Percentiles rank a stretch among this genome's conserved stretches.
These are phyloP conservation scores for Podarcis cretensis DNA, from an alignment of 2,113 vertebrate genomes.

Conservation along the genomic window DNA sequence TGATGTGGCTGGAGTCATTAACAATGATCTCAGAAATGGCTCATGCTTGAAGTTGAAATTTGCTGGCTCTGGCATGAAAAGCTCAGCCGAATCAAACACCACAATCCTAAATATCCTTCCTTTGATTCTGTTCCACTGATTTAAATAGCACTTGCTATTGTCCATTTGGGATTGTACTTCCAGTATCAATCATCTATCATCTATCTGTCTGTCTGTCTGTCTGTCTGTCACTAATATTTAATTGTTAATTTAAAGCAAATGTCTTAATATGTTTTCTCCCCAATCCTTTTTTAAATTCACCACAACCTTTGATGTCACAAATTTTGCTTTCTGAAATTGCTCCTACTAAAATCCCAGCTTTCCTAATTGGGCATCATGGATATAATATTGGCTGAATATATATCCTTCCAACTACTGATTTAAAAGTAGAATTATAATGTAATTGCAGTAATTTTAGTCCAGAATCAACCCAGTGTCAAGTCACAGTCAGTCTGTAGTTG, in stretches of 20 bases:
- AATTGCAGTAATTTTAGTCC: neutral
- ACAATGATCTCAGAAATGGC: neutral
- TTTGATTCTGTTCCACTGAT: neutral
- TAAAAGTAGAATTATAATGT: conserved; percentile 14
- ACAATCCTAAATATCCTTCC: neutral
- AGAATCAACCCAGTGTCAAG: neutral
- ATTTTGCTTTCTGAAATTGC: neutral
- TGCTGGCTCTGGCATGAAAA: neutral
- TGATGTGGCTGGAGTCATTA: neutral
- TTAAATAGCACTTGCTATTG: neutral
- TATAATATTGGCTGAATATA: neutral
- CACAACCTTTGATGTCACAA: neutral
- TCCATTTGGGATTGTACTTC: neutral
- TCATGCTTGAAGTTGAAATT: neutral
- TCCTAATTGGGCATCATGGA: neutral
- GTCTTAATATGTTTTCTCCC: neutral
- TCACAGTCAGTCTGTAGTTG: neutral
- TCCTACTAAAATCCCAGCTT: neutral
- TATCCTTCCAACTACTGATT: neutral
- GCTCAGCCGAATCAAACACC: neutral
- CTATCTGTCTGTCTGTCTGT: neutral
- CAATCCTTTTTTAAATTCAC: neutral
- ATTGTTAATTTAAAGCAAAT: neutral
- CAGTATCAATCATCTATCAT: neutral
- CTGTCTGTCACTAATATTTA: neutral